A percentile compares a stretch with the other conserved stretches of the same genome.
Evolutionary conservation across 2,797 vertebrate species (phyloP).

Genomic region (Tenualosa thibaudeaui): DNA sequence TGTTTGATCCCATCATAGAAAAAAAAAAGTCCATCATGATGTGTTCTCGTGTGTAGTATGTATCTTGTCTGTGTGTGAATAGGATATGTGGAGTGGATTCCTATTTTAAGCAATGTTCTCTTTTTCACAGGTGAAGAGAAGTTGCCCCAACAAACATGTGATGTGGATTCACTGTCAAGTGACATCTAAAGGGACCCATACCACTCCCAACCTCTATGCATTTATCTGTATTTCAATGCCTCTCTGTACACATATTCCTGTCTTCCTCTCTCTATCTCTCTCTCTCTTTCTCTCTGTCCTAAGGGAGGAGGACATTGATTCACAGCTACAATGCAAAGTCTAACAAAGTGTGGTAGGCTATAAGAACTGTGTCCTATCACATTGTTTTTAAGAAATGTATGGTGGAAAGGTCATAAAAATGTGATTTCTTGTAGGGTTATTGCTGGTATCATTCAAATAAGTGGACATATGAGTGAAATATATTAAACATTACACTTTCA

Average conservation of each 20-base stretch:
- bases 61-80: background rate
- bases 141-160: background rate
- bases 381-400: background rate
- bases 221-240: background rate
- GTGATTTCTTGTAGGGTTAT: background rate
- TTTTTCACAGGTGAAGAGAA: conserved; percentile 1
- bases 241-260: background rate
- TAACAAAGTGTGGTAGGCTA: background rate
- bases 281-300: background rate
- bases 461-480: background rate
- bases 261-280: background rate
- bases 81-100: background rate
- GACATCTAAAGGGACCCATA: background rate
- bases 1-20: background rate
- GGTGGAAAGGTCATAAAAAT: background rate
- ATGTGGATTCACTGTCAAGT: background rate
- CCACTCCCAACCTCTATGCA: background rate
- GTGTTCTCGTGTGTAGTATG: background rate
- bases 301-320: background rate
- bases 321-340: background rate
- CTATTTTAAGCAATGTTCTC: background rate
- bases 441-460: background rate
- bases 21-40: too few relatives aligned
- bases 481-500: background rate
- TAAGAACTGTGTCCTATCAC: conserved; percentile 2